These are phyloP conservation scores for Penaeus chinensis DNA, from an alignment of 1,140 invertebrate genomes.

Conservation along the genomic window DNA sequence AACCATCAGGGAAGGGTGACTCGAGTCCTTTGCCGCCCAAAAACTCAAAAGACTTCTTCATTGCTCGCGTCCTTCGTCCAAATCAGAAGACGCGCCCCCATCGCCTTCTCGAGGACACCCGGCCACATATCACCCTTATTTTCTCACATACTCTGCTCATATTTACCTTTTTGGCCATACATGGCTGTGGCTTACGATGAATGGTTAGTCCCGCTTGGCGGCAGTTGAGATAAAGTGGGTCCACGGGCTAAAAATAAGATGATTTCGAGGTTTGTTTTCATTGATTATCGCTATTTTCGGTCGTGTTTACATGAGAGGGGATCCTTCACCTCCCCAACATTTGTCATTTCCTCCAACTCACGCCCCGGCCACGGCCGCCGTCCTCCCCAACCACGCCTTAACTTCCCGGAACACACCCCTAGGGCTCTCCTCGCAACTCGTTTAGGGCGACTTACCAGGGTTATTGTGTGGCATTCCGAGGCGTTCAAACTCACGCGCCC, in stretches of 20 bases:
- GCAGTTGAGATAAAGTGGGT: background rate
- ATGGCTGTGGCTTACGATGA: background rate
- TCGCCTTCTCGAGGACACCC: background rate
- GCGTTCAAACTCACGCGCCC: slow-evolving; percentile 80
- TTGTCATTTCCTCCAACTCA: background rate
- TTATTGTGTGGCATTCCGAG: slow-evolving; percentile 70
- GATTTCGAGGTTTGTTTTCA: slow-evolving; percentile 56
- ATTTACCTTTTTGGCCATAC: background rate
- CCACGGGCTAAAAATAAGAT: slow-evolving; percentile 10
- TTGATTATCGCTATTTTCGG: slow-evolving; percentile 62
- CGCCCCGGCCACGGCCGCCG: slow-evolving; percentile 53
- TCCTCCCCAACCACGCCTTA: background rate
- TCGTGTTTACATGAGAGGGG: slow-evolving; percentile 47
- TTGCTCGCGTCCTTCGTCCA: slow-evolving; percentile 20
- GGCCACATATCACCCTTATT: slow-evolving; percentile 26
- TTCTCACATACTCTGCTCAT: background rate
- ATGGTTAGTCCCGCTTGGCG: background rate
- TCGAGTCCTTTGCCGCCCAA: no score
- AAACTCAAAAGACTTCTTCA: no score
- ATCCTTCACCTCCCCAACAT: background rate
- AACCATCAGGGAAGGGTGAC: no score
- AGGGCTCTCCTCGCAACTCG: background rate
- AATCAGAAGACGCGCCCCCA: slow-evolving; percentile 34
- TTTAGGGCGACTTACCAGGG: slow-evolving; percentile 58
- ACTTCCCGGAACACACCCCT: background rate